These are phyloP conservation scores for Dynastes maya DNA, from an alignment of 2,888 invertebrate species.

Conservation along the genomic window DNA sequence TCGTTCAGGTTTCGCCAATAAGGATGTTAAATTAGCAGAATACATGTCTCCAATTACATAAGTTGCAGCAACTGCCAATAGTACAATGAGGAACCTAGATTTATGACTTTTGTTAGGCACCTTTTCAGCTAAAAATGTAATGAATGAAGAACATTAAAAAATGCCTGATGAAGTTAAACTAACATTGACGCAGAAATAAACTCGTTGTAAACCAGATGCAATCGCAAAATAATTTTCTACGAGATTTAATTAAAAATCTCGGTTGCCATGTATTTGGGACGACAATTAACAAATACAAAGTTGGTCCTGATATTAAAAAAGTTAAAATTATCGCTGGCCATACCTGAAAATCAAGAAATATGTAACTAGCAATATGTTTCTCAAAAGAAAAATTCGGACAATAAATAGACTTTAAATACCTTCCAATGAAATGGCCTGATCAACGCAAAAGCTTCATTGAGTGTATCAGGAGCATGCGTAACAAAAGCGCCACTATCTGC, in stretches of 20 bases:
- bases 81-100: conserved; percentile 79
- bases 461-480: conserved; percentile 81
- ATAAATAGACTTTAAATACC: conserved; percentile 66
- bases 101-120: conserved; percentile 78
- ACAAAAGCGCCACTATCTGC: conserved; percentile 86
- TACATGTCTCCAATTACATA: conserved; percentile 87
- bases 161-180: conserved; percentile 58
- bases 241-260: conserved; percentile 65
- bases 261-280: conserved; percentile 76
- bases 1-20: conserved; percentile 81
- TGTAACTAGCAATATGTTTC: too few relatives aligned
- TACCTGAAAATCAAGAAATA: conserved; percentile 70
- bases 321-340: conserved; percentile 82
- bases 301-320: conserved; percentile 78
- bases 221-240: conserved; percentile 71
- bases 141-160: too few relatives aligned
- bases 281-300: conserved; percentile 79
- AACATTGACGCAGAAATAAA: conserved; percentile 82
- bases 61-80: conserved; percentile 83
- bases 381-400: too few relatives aligned
- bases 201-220: conserved; percentile 84
- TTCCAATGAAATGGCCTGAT: conserved; percentile 83
- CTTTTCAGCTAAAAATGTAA: conserved; percentile 71
- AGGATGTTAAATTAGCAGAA: conserved; percentile 83
- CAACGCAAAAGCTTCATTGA: conserved; percentile 83